Evolutionary conservation across 1,140 invertebrate species (phyloP), one percentile per base, ranked within the genome.

Genomic region (Apis dorsata): DNA sequence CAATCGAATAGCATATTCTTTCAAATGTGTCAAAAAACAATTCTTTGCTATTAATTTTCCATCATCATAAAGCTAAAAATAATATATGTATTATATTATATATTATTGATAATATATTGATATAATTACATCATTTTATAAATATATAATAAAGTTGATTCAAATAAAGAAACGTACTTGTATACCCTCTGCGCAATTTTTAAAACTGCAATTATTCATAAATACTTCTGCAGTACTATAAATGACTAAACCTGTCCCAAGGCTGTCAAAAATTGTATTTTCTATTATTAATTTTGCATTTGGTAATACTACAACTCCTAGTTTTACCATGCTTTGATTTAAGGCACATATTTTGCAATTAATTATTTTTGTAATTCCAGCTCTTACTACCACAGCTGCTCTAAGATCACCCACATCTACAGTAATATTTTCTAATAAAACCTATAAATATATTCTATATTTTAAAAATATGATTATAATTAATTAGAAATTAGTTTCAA

Each of bases 281-380:
- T 93, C 83, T 24, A 90, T 88, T 57, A 91, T 78, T 15, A 94
- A 69, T 87, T 91, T 93, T 53, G 91, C 92, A 15, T 90, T 89
- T 9, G 93, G 90, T 57, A 94, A 88, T 83, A 94, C 90, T n/a
- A 93, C 88, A 11, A 93, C 74, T 57, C 93, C 93, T 55, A 93
- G 83, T 86, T 94, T 94, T 10, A 91, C 90, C 7, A 90, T 89
- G 71, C 89, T 93, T 63, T 89, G 69, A 87, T 90, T 92, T 17
- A 85, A 85, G 0, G 88, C 90, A 82, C 89, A 86, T 88, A 94
- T 91, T 85, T 73, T 90, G 73, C 93, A 94, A 79, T 90, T 88
- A 28, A 71, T 77, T 63, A 94, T 86, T 72, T 85, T 90, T 8
- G 92, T 84, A 28, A 81, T 79, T 51, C 93, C 92, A 85, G 90